Percentiles rank a stretch among this genome's conserved stretches.
phyloP scores from a whole-genome alignment of 2,113 vertebrate genomes.

The Chunga burmeisteri region DNA sequence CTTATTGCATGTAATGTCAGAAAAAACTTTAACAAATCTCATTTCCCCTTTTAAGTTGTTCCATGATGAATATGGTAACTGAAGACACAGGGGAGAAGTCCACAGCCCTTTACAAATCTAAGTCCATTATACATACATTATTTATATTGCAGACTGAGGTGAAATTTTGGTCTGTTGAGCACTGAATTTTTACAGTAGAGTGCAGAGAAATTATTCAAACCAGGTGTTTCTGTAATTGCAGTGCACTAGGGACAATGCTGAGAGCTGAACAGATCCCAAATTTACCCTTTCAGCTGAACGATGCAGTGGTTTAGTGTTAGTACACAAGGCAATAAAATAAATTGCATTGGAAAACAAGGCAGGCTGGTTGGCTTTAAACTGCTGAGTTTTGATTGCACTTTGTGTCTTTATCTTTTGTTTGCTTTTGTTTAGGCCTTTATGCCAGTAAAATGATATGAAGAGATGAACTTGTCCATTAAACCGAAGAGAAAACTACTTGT shows the following conservation, averaged over 20 bases:
- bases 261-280: not conserved
- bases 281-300: not conserved
- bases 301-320: not conserved
- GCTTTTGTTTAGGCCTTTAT: not conserved
- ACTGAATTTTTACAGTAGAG: constrained; percentile 1
- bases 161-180: constrained; percentile 10
- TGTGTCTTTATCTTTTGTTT: constrained; percentile 30
- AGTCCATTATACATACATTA: not conserved
- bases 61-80: not conserved
- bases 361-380: not conserved
- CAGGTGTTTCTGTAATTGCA: constrained; percentile 57
- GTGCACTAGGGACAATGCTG: not conserved
- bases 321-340: not conserved
- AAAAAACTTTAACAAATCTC: not conserved
- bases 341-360: not conserved
- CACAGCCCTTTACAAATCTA: not conserved
- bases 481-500: not conserved
- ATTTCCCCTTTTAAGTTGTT: not conserved
- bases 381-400: not conserved
- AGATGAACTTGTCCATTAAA: not conserved
- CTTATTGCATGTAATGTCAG: not conserved
- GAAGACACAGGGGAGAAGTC: not conserved
- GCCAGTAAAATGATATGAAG: not conserved
- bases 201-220: constrained; percentile 1
- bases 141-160: not conserved